These are phyloP conservation scores for Sinopyrophorus schimmeli DNA, from an alignment of 2,888 invertebrate genomes.

Conservation along the genomic window DNA sequence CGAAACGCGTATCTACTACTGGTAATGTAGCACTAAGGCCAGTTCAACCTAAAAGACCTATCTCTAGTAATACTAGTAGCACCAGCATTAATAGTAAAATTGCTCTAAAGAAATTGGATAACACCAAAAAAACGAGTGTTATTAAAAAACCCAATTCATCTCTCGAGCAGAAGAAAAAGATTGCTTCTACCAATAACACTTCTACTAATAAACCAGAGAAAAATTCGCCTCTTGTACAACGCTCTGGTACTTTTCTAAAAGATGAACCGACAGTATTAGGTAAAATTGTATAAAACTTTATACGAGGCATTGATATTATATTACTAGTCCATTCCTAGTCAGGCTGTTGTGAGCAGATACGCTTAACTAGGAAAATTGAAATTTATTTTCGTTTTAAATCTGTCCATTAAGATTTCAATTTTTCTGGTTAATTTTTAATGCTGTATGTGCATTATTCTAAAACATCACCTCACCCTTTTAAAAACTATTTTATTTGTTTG, in stretches of 20 bases:
- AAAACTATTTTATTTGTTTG: no score
- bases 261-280: slow-evolving; percentile 71
- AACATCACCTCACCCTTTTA: no score
- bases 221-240: slow-evolving; percentile 54
- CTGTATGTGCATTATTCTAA: no score
- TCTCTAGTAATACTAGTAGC: neutral
- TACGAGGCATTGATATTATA: neutral
- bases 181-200: neutral
- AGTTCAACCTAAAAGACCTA: neutral
- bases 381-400: no score
- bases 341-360: no score
- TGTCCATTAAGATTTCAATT: no score
- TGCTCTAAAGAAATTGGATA: slow-evolving; percentile 5
- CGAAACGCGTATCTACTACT: slow-evolving; percentile 8
- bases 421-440: no score
- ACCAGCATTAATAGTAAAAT: slow-evolving; percentile 5
- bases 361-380: no score
- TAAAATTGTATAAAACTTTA: slow-evolving; percentile 50
- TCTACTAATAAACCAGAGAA: slow-evolving; percentile 7
- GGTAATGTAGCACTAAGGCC: neutral
- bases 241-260: slow-evolving; percentile 75
- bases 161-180: slow-evolving; percentile 4
- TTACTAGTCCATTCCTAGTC: slow-evolving; percentile 31
- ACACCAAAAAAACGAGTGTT: neutral
- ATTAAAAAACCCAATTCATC: no score